phyloP scores from a whole-genome alignment of 2,113 vertebrate genomes.

The Uria lomvia region DNA sequence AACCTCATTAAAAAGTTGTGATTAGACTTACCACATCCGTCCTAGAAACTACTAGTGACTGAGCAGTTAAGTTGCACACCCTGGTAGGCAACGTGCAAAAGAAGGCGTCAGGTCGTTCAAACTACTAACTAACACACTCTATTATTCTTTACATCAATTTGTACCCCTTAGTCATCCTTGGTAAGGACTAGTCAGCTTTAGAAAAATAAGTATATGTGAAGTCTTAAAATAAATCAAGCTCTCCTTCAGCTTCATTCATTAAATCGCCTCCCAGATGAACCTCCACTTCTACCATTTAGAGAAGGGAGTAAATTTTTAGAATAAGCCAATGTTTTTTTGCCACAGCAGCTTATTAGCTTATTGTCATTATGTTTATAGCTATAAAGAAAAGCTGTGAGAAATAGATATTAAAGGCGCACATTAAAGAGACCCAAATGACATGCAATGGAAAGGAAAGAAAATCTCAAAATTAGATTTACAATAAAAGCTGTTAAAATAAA shows the following conservation, averaged over 20 bases:
- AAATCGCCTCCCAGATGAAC: not conserved
- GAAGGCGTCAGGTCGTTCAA: not conserved
- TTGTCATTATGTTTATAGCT: constrained; percentile 32
- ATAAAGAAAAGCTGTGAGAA: constrained; percentile 22
- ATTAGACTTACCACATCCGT: not conserved
- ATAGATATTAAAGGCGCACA: not conserved
- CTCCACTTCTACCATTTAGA: not conserved
- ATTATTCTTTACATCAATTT: not conserved
- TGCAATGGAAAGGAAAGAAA: not conserved
- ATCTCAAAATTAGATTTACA: constrained; percentile 7
- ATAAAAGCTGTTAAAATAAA: constrained; percentile 18
- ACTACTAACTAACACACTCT: not conserved
- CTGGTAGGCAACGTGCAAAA: not conserved
- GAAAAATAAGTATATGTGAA: not conserved
- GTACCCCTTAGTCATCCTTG: not conserved
- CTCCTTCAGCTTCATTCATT: constrained; percentile 5
- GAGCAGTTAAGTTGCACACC: not conserved
- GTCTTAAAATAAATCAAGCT: not conserved
- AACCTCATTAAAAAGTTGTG: not conserved
- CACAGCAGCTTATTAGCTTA: constrained; percentile 17
- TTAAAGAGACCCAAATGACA: constrained; percentile 30
- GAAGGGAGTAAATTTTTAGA: not conserved
- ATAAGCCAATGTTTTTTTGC: not conserved
- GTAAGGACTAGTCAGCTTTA: not conserved
- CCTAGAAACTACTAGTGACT: not conserved